These are phyloP conservation scores for Corticium candelabrum DNA, from an alignment of 37 sponge, comb jelly and placozoan genomes.

Conservation along the genomic window DNA sequence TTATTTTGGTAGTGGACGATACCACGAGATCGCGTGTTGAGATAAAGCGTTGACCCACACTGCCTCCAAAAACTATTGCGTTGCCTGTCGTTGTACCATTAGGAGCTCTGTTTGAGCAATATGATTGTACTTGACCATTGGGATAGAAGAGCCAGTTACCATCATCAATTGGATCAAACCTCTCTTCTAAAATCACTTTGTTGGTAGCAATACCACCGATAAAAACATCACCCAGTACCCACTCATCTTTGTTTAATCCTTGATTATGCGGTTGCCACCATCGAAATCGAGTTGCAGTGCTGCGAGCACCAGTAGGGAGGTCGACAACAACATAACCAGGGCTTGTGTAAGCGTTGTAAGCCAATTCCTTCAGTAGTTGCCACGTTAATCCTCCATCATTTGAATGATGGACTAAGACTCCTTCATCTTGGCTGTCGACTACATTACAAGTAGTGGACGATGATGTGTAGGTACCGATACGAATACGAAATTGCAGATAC, in stretches of 20 bases:
- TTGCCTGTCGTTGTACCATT: too few species aligned
- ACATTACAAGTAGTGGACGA: not conserved
- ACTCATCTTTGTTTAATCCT: not conserved
- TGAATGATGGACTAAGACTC: not conserved
- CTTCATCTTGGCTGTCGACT: not conserved
- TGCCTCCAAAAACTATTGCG: not conserved
- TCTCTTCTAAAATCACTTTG: not conserved
- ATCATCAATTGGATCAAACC: not conserved
- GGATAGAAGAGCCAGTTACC: conserved; percentile 9
- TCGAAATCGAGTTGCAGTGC: not conserved
- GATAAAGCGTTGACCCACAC: not conserved
- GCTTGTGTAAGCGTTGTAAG: not conserved
- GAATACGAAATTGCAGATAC: not conserved
- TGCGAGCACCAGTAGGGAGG: not conserved
- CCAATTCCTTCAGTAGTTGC: not conserved
- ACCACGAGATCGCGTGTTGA: conserved; percentile 1
- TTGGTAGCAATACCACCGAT: not conserved
- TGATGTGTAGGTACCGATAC: not conserved
- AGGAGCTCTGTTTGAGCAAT: not conserved
- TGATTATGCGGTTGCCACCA: conserved; percentile 11
- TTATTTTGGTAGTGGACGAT: not conserved
- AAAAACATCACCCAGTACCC: not conserved
- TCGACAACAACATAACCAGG: not conserved
- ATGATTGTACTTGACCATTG: not conserved
- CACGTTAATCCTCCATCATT: not conserved